phyloP scores from a whole-genome alignment of 2,797 vertebrate genomes.

The Melanotaenia parkinsoni region DNA sequence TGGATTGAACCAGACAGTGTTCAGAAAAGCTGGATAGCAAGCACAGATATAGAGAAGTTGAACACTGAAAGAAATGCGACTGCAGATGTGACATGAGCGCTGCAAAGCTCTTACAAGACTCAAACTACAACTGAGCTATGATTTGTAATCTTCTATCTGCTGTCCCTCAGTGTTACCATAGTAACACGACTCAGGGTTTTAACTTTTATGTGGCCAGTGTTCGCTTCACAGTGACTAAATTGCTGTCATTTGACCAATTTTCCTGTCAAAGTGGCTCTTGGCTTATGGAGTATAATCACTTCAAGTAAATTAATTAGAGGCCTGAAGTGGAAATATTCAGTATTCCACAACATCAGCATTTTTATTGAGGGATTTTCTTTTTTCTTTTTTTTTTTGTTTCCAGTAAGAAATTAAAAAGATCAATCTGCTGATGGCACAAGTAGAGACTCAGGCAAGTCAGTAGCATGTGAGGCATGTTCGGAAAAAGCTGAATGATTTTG shows the following conservation, averaged over 20 bases:
- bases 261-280: not conserved
- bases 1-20: not conserved
- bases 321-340: not conserved
- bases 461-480: not conserved
- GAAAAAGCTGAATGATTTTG: slow-evolving; percentile 1
- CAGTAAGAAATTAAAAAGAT: not conserved
- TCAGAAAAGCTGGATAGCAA: not conserved
- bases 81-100: not conserved
- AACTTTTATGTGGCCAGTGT: not conserved
- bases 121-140: not conserved
- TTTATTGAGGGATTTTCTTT: not conserved
- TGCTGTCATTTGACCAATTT: not conserved
- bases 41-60: not conserved
- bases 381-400: not conserved
- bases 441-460: not conserved
- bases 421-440: not conserved
- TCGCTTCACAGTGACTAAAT: not conserved
- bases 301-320: not conserved
- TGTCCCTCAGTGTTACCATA: not conserved
- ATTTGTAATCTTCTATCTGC: not conserved
- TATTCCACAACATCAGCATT: not conserved
- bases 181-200: not conserved
- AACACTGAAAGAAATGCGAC: not conserved
- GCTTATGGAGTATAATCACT: not conserved
- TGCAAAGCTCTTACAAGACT: not conserved